These are phyloP conservation scores for Pogonocichla stellata DNA, from an alignment of 2,113 vertebrate genomes.

Conservation along the genomic window DNA sequence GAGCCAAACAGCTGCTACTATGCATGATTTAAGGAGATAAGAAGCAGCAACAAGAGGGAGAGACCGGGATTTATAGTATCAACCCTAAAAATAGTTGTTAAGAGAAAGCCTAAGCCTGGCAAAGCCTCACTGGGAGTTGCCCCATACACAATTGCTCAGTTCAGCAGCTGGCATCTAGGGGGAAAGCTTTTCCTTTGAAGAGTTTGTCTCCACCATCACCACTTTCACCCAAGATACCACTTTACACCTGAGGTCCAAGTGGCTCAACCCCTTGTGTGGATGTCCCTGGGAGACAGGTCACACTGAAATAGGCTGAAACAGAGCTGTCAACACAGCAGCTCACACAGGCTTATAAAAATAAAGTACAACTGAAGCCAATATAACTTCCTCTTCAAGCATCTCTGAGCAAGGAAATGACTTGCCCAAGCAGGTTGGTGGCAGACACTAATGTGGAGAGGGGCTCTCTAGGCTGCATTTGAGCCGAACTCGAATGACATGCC, in stretches of 20 bases:
- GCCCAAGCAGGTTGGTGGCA: conserved; percentile 52
- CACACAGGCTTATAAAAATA: conserved; percentile 16
- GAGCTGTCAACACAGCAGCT: not conserved
- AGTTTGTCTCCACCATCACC: not conserved
- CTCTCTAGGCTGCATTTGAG: conserved; percentile 10
- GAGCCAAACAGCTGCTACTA: conserved; percentile 57
- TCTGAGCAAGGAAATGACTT: conserved; percentile 25
- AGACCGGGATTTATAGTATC: conserved; percentile 39
- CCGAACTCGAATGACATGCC: not conserved
- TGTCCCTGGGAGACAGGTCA: not conserved
- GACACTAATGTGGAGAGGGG: not conserved
- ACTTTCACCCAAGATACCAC: not conserved
- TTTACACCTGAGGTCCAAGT: not conserved
- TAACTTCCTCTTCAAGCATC: conserved; percentile 30
- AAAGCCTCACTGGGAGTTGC: conserved; percentile 11
- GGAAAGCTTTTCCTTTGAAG: not conserved
- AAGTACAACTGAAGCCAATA: conserved; percentile 18
- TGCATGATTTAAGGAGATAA: conserved; percentile 60
- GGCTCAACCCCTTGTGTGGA: not conserved
- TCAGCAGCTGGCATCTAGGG: not conserved
- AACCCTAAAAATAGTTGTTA: conserved; percentile 52
- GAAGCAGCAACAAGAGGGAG: conserved; percentile 10
- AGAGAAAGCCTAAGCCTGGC: conserved; percentile 34
- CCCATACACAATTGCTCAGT: not conserved
- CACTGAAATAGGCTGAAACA: not conserved